A percentile compares a stretch with the other conserved stretches of the same genome.
Conservation (phyloP, 1,140 invertebrate genomes). For the Lepidostoma basale region DNA sequence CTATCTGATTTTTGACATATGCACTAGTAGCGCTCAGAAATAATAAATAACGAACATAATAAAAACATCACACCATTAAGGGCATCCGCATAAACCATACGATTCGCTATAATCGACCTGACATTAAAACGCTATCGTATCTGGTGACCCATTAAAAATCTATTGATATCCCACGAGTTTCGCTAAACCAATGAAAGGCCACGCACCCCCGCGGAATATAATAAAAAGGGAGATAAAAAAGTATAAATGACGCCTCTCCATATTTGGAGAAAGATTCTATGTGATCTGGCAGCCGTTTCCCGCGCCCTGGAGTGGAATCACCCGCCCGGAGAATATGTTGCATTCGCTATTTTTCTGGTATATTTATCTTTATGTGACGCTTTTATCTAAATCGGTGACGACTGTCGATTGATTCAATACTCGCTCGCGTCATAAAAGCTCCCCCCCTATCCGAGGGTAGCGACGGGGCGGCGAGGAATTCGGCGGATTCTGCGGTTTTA, state of each 20-base stretch:
- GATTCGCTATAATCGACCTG: slow-evolving; percentile 32
- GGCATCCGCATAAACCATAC: slow-evolving; percentile 26
- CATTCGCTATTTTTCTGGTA: slow-evolving; percentile 46
- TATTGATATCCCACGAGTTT: slow-evolving; percentile 43
- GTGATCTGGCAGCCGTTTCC: slow-evolving; percentile 22
- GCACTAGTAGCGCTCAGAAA: too few relatives aligned
- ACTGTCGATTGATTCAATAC: slow-evolving; percentile 47
- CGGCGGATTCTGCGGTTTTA: slow-evolving; percentile 13
- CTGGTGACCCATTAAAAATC: slow-evolving; percentile 45
- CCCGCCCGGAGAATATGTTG: slow-evolving; percentile 41
- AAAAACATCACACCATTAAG: not conserved
- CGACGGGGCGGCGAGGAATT: not conserved
- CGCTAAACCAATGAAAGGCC: slow-evolving; percentile 38
- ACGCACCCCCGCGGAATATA: slow-evolving; percentile 12
- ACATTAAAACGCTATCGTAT: slow-evolving; percentile 42
- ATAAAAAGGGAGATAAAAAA: slow-evolving; percentile 31
- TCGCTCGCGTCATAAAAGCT: slow-evolving; percentile 37
- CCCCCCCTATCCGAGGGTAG: not conserved
- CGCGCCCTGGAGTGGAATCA: slow-evolving; percentile 21
- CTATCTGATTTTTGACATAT: too few relatives aligned
- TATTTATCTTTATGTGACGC: slow-evolving; percentile 46
- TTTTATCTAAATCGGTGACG: slow-evolving; percentile 47
- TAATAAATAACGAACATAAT: not conserved
- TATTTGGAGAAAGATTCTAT: slow-evolving; percentile 33
- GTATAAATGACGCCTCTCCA: slow-evolving; percentile 32